Percentiles rank a stretch among this genome's conserved stretches.
Evolutionary conservation across 2,888 invertebrate genomes (phyloP).

Genomic region (Meiosimyza platycephala): DNA sequence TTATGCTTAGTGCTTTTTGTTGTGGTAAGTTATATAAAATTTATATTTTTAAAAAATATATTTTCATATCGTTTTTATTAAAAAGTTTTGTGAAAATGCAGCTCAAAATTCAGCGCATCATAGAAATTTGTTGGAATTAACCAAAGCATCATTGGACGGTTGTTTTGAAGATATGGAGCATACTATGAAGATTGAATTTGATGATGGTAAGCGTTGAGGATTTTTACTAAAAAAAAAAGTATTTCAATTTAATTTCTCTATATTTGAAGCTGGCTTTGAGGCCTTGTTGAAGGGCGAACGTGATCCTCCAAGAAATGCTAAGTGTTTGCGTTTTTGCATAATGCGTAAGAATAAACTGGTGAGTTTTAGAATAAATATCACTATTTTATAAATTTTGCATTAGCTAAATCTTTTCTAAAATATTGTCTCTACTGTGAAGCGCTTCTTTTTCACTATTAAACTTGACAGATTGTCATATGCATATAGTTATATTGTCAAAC

Average conservation of each 20-base stretch:
- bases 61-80: not conserved
- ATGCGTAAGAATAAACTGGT: slow-evolving; percentile 47
- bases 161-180: slow-evolving; percentile 46
- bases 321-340: slow-evolving; percentile 46
- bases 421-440: too few species aligned
- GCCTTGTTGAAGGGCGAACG: slow-evolving; percentile 41
- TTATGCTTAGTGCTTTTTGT: not conserved
- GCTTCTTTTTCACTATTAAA: too few species aligned
- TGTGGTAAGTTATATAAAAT: not conserved
- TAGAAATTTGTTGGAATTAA: slow-evolving; percentile 39
- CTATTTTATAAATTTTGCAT: too few species aligned
- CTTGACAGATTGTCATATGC: too few species aligned
- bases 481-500: too few species aligned
- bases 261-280: slow-evolving; percentile 39
- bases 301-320: slow-evolving; percentile 43
- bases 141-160: slow-evolving; percentile 34
- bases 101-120: slow-evolving; percentile 26
- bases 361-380: slow-evolving; percentile 9
- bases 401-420: too few species aligned
- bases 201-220: slow-evolving; percentile 35
- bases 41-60: not conserved
- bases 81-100: not conserved
- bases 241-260: not conserved
- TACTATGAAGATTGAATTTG: slow-evolving; percentile 42
- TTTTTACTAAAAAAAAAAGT: too few species aligned